A percentile compares a stretch with the other conserved stretches of the same genome.
Conservation (phyloP, 2,113 vertebrate species). For the Seriola rivoliana region DNA sequence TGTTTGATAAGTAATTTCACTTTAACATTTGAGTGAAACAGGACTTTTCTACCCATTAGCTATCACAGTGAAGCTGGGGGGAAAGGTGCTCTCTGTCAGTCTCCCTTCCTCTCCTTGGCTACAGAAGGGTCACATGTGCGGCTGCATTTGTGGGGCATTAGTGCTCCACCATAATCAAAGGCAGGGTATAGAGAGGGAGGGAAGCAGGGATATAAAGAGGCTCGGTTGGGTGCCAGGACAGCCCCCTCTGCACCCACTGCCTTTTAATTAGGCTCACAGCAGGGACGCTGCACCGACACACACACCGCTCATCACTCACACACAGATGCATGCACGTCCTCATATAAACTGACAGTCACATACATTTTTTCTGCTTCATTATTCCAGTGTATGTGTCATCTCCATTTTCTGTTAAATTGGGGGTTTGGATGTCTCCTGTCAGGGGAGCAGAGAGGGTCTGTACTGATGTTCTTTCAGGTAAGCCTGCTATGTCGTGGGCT, state of each 20-base stretch:
- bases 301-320: conserved; percentile 67
- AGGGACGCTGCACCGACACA: conserved; percentile 76
- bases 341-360: conserved; percentile 52
- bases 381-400: conserved; percentile 42
- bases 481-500: conserved; percentile 15
- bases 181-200: conserved; percentile 78
- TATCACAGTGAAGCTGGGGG: neutral
- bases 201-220: conserved; percentile 68
- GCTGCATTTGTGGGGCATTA: conserved; percentile 73
- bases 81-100: conserved; percentile 19
- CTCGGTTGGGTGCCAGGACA: conserved; percentile 83
- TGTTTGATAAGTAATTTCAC: conserved; percentile 3
- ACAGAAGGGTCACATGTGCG: conserved; percentile 74
- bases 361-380: conserved; percentile 69
- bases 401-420: conserved; percentile 40
- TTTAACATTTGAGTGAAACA: conserved; percentile 26
- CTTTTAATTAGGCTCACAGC: conserved; percentile 95
- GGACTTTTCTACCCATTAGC: conserved; percentile 9
- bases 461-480: conserved; percentile 19
- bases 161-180: conserved; percentile 88
- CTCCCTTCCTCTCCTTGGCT: conserved; percentile 18
- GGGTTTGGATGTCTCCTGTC: conserved; percentile 18
- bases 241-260: conserved; percentile 86
- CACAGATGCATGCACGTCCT: conserved; percentile 53
- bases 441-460: conserved; percentile 12